Evolutionary conservation across 2,113 vertebrate genomes (phyloP), one percentile per base, ranked within the genome.

Genomic region (Pholis gunnellus): DNA sequence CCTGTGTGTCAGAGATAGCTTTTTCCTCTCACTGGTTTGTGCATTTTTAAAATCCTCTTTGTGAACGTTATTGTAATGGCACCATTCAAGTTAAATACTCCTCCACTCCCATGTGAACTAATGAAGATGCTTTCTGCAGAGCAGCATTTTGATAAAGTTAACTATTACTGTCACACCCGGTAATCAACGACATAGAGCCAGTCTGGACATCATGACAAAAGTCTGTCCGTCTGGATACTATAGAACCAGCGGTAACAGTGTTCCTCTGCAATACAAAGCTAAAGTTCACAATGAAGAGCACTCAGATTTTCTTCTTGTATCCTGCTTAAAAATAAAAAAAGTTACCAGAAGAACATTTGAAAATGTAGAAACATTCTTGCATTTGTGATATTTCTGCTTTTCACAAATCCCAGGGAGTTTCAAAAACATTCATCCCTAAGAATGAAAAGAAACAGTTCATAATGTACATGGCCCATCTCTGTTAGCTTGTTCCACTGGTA

Each of bases 1-100:
- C 65, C 40, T 60, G 18, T 34, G 48, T 79, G 82, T 80, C 66
- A 40, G 57, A 70, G 34, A 50, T 42, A 75, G 84, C 72, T 82
- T 86, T 85, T 85, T 59, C 81, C 72, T 89, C 68, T 78, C 83
- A 67, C 79, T 75, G 64, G 15, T 70, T 75, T 83, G 52, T 74
- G 50, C 67, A 14, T 79, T 67, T 34, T 56, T 60, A 83, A 77
- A 85, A 87, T 88, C 68, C n/a, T 65, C 18, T 8, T 75, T 17
- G 44, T 82, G 85, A 82, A 82, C 63, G 59, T 81, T 81, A 59
- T 83, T 86, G 83, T 81, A 72, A 59, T 29, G 29, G 66, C 59
- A 81, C 76, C 73, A 81, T 78, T 87, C 25, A 61, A 69, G 38
- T 73, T 87, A 77, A 85, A 85, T 0, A 60, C 71, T 66, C 27